Percentiles rank a stretch among this genome's conserved stretches.
Evolutionary conservation across 2,888 invertebrate genomes (phyloP).

Genomic region (Cephus runcator): DNA sequence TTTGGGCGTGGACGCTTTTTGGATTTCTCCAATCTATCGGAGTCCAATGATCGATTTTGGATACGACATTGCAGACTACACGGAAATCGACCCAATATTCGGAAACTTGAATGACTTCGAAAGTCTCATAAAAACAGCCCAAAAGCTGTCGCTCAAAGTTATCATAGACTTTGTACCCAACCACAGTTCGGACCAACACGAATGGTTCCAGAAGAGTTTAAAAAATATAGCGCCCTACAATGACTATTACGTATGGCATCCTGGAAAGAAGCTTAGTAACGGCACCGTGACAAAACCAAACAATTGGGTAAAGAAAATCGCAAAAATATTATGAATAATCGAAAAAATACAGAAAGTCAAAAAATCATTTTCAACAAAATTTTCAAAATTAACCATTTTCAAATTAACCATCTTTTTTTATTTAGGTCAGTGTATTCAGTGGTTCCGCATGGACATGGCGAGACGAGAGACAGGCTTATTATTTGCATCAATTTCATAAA

Average conservation of each 20-base stretch:
- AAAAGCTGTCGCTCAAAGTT: slow-evolving; percentile 62
- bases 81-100: slow-evolving; percentile 74
- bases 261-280: slow-evolving; percentile 66
- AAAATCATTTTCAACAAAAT: slow-evolving; percentile 6
- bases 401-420: slow-evolving; percentile 13
- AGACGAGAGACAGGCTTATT: slow-evolving; percentile 75
- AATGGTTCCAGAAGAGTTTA: slow-evolving; percentile 81
- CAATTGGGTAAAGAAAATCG: slow-evolving; percentile 74
- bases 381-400: slow-evolving; percentile 15
- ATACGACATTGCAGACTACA: slow-evolving; percentile 80
- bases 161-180: slow-evolving; percentile 78
- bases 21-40: slow-evolving; percentile 76
- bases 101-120: slow-evolving; percentile 80
- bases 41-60: slow-evolving; percentile 81
- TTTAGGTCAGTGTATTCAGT: slow-evolving; percentile 73
- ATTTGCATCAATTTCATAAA: slow-evolving; percentile 80
- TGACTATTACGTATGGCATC: slow-evolving; percentile 84
- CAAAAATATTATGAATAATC: not conserved
- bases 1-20: slow-evolving; percentile 75
- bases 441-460: slow-evolving; percentile 81
- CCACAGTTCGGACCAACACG: slow-evolving; percentile 78
- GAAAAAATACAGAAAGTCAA: not conserved
- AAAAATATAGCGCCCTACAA: slow-evolving; percentile 71
- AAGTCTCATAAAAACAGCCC: slow-evolving; percentile 69
- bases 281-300: slow-evolving; percentile 73